Conservation (phyloP, 2,888 invertebrate species). For the Chymomyza amoena region DNA sequence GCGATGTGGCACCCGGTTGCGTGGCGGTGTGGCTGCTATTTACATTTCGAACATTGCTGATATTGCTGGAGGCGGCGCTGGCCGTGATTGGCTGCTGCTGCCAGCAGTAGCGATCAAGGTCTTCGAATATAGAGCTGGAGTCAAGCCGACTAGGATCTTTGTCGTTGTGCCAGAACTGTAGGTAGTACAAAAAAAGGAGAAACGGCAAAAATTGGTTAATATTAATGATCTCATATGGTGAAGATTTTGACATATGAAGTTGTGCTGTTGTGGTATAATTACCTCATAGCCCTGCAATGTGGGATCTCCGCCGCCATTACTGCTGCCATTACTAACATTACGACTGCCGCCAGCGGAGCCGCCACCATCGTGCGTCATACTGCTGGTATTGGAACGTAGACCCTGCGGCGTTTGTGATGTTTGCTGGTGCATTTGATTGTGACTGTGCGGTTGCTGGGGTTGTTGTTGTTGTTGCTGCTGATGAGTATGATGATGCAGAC, state of each 20-base stretch:
- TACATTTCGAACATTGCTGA: slow-evolving; percentile 77
- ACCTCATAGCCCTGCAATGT: slow-evolving; percentile 79
- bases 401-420: slow-evolving; percentile 35
- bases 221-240: too few species aligned
- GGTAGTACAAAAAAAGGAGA: neutral
- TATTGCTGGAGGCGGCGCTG: slow-evolving; percentile 70
- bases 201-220: neutral
- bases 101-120: slow-evolving; percentile 92
- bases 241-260: too few species aligned
- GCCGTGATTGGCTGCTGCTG: slow-evolving; percentile 81
- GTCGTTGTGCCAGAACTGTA: slow-evolving; percentile 78
- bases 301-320: slow-evolving; percentile 72
- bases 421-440: slow-evolving; percentile 44
- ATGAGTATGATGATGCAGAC: slow-evolving; percentile 64
- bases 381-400: slow-evolving; percentile 51
- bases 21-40: slow-evolving; percentile 60
- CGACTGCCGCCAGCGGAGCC: slow-evolving; percentile 44
- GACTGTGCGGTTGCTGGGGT: slow-evolving; percentile 36
- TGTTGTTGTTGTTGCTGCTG: slow-evolving; percentile 63
- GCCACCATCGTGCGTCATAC: slow-evolving; percentile 63
- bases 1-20: slow-evolving; percentile 58
- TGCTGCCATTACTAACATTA: slow-evolving; percentile 56
- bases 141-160: slow-evolving; percentile 85
- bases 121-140: slow-evolving; percentile 86
- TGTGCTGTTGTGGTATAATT: neutral